phyloP scores from a whole-genome alignment of 2,797 vertebrate species.

The Etheostoma nigrum region DNA sequence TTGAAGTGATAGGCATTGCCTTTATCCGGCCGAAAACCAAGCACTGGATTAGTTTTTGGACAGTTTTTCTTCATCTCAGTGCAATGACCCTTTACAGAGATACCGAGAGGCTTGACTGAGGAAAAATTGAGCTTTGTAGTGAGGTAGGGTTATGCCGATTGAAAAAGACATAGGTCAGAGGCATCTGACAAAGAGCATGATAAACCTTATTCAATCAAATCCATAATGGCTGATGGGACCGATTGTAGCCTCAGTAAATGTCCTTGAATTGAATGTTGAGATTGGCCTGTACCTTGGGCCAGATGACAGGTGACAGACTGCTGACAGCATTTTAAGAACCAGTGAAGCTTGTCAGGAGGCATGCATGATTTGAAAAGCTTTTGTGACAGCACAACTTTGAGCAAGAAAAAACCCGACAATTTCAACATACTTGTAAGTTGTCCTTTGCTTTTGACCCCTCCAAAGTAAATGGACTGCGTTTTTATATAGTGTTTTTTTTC shows the following conservation, averaged over 20 bases:
- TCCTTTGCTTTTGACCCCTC: conserved; percentile 11
- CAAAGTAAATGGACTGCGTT: not conserved
- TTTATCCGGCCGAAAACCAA: conserved; percentile 75
- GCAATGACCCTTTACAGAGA: conserved; percentile 48
- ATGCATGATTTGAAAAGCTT: conserved; percentile 45
- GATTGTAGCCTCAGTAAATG: conserved; percentile 45
- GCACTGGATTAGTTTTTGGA: conserved; percentile 67
- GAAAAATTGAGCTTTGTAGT: conserved; percentile 21
- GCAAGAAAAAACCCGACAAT: conserved; percentile 4
- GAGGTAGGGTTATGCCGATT: conserved; percentile 9
- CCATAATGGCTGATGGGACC: conserved; percentile 51
- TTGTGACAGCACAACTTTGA: conserved; percentile 37
- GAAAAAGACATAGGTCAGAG: conserved; percentile 49
- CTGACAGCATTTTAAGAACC: conserved; percentile 54
- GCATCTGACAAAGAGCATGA: conserved; percentile 34
- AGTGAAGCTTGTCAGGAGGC: conserved; percentile 52
- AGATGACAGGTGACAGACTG: conserved; percentile 63
- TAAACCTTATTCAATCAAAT: conserved; percentile 59
- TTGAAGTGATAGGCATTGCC: conserved; percentile 58
- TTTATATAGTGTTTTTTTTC: too few relatives aligned
- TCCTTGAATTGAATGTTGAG: conserved; percentile 50
- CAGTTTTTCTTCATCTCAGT: conserved; percentile 21
- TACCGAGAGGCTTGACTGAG: conserved; percentile 11
- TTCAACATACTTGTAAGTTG: not conserved
- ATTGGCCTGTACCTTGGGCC: conserved; percentile 45